Conservation (phyloP, 2,797 vertebrate genomes). For the Ataeniobius toweri region DNA sequence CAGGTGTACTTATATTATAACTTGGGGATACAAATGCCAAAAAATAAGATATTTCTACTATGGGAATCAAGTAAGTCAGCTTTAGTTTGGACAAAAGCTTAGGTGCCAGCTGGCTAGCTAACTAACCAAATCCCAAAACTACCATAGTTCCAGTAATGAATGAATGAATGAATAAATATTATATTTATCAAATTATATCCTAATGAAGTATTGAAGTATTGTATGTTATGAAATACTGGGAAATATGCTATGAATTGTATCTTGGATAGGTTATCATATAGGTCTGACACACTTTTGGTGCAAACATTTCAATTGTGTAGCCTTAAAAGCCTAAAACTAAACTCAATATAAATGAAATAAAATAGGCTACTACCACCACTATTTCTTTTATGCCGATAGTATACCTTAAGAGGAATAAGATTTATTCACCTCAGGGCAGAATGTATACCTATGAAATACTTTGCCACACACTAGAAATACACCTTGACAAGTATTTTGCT, state of each 20-base stretch:
- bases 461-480: conserved; percentile 15
- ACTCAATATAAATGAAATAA: neutral
- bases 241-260: neutral
- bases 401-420: neutral
- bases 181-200: neutral
- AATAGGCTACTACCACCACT: neutral
- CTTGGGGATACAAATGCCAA: neutral
- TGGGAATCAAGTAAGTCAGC: neutral
- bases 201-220: neutral
- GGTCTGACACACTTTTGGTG: neutral
- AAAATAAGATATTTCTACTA: neutral
- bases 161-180: too few species aligned
- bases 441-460: neutral
- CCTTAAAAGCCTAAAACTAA: neutral
- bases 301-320: neutral
- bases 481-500: conserved; percentile 30
- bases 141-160: neutral
- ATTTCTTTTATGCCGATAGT: neutral
- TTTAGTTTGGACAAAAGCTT: neutral
- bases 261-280: neutral
- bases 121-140: neutral
- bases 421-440: neutral
- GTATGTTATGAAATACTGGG: neutral
- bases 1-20: neutral
- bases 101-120: neutral